Conservation (phyloP, 2,797 vertebrate genomes). For the Rhinophrynus dorsalis region DNA sequence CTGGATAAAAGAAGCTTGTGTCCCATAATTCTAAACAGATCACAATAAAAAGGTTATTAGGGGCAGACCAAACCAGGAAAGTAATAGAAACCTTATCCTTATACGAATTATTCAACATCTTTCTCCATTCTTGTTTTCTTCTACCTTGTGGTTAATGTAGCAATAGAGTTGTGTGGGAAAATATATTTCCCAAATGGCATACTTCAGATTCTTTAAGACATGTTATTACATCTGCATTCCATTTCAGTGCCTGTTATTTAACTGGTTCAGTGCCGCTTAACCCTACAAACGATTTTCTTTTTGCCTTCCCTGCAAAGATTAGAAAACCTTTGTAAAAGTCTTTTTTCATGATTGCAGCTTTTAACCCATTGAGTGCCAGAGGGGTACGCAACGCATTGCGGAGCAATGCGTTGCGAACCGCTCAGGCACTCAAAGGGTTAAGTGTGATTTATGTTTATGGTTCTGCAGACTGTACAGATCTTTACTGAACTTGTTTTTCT, state of each 20-base stretch:
- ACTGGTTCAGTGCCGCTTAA: constrained; percentile 15
- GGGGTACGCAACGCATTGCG: no score
- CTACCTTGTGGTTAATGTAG: constrained; percentile 49
- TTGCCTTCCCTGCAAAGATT: no score
- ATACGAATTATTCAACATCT: not conserved
- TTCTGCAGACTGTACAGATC: no score
- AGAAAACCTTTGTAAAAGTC: no score
- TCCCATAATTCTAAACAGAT: constrained; percentile 9
- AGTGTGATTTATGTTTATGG: no score
- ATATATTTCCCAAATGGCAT: constrained; percentile 46
- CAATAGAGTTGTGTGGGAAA: constrained; percentile 47
- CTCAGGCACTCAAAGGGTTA: no score
- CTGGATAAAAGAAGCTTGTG: not conserved
- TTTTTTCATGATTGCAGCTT: no score
- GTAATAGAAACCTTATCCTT: constrained; percentile 16
- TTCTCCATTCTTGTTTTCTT: not conserved
- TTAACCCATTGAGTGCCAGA: no score
- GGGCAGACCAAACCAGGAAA: not conserved
- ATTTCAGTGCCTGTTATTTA: constrained; percentile 34
- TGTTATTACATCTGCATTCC: constrained; percentile 49
- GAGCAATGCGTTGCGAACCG: no score
- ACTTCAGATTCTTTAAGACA: constrained; percentile 35
- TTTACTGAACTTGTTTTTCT: no score
- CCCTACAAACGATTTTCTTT: no score
- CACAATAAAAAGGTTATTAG: not conserved